Evolutionary conservation across 2,888 invertebrate species (phyloP), one percentile per base, ranked within the genome.

Genomic region (Liopterus haemorrhoidalis): DNA sequence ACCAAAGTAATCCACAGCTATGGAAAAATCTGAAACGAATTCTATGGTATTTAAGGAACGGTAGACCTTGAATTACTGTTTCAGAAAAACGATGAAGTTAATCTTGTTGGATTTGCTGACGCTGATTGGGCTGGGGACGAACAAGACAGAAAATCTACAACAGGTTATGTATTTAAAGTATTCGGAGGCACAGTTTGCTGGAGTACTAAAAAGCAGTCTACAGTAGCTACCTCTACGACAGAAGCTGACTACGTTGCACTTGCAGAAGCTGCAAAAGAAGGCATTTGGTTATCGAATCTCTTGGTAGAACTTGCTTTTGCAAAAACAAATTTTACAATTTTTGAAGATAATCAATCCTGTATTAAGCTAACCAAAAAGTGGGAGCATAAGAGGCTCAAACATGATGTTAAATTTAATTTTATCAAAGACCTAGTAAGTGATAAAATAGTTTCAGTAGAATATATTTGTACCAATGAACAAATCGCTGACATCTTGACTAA

Each of bases 201-300:
- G 60, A 38, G 37, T 3, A 55, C 57, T 5, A 55, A 50, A 22
- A 59, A 49, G 40, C 61, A 61, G 41, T 38, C 43, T 11, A 24
- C 50, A 12, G 57, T 58, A 2, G 51, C 57, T 1, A 28, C 57
- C 1, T 59, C 60, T 8, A 55, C 57, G 0, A 60, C 59, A 6
- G 60, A 60, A 46, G 56, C 60, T 3, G 58, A 61, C 39, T 60
- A 57, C 44, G 46, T 59, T 4, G 59, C 60, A 2, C 40, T 59
- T 11, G 49, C 54, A 4, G 48, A 32, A 9, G 55, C 52, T 4
- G 53, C 49, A 4, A 27, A 49, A 8, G 58, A 60, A 27, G 11
- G 51, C 5, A 25, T 57, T n/a, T 57, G 60, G 56, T 16, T 57
- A 9, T 49, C 39, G 39, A 38, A 42, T 16, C 33, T 61, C 3